Conservation (phyloP, 2,113 vertebrate species). For the Stercorarius parasiticus region DNA sequence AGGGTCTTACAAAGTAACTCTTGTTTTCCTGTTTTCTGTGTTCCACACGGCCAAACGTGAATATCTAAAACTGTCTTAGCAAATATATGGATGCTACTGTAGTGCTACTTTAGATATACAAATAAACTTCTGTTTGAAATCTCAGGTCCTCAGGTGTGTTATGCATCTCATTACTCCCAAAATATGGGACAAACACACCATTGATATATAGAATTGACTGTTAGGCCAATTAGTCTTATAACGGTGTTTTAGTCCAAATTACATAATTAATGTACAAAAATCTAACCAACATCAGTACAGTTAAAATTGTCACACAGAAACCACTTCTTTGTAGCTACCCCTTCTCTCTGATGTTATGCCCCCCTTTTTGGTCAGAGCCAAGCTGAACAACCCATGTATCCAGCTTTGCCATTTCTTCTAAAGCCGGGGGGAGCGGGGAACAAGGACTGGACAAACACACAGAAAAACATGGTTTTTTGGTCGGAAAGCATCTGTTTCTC, state of each 20-base stretch:
- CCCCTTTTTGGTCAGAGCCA: neutral
- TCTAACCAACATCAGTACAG: neutral
- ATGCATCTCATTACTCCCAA: neutral
- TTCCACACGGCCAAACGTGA: rapidly evolving
- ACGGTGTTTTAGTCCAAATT: neutral
- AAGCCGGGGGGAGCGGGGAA: rapidly evolving
- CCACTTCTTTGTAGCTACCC: neutral
- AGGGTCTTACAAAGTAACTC: neutral
- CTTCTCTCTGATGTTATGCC: neutral
- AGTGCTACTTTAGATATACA: neutral
- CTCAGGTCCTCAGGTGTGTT: neutral
- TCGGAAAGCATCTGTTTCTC: neutral
- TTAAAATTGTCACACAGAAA: neutral
- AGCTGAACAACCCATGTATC: neutral
- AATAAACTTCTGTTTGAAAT: neutral
- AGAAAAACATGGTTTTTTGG: no score
- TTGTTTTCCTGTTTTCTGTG: neutral
- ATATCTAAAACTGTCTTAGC: neutral
- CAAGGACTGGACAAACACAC: neutral
- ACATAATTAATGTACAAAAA: neutral
- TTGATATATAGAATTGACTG: neutral
- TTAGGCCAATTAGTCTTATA: neutral
- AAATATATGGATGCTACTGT: neutral
- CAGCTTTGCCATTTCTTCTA: neutral
- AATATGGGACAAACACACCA: neutral